Base-by-base conservation (phyloP, 2,797 vertebrate species). In the Salarias fasciatus region DNA sequence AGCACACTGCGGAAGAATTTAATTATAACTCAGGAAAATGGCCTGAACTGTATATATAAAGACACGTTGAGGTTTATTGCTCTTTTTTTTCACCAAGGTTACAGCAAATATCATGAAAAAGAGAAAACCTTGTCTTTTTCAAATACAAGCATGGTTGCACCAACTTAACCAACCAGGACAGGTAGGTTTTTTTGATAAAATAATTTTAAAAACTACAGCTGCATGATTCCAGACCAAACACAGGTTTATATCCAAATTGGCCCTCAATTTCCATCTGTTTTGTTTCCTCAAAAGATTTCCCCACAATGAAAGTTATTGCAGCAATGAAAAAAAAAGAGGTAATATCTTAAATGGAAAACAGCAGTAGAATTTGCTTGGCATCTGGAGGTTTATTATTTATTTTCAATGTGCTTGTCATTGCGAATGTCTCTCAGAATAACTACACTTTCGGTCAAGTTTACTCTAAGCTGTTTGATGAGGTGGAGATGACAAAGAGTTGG, bases 401-500 rank as follows among this genome's bases (percentile, higher is more conserved):
- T 74, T 0, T 38, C 12, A 41, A 24, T 2, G 24, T 24, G 18
- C 2, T 24, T 40, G 28, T 51, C 6, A 53, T 60, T 80, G 43
- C 83, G 28, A 58, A 38, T 66, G 31, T 78, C 70, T 45, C 43
- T 60, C 72, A 99, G 96, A 92, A 85, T 63, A 54, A 86, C 50
- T 87, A 89, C 69, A 86, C 75, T 67, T 82, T 90, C 47, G 92
- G 84, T 73, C 93, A 93, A 48, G 82, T 97, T 40, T 97, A 95
- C 90, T 94, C 92, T 69, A 95, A 94, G 82, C 85, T 98, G 36
- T 95, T 95, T 88, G 95, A 96, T 80, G 97, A 98, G 78, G 94
- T 95, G 77, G 95, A 97, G 72, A 98, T 95, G 91, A 94, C 99
- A 57, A 97, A 95, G 82, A 88, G 46, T 43, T 99, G 97, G 97